Evolutionary conservation across 2,113 vertebrate species (phyloP).

Genomic region (Pseudorectes ferrugineus): DNA sequence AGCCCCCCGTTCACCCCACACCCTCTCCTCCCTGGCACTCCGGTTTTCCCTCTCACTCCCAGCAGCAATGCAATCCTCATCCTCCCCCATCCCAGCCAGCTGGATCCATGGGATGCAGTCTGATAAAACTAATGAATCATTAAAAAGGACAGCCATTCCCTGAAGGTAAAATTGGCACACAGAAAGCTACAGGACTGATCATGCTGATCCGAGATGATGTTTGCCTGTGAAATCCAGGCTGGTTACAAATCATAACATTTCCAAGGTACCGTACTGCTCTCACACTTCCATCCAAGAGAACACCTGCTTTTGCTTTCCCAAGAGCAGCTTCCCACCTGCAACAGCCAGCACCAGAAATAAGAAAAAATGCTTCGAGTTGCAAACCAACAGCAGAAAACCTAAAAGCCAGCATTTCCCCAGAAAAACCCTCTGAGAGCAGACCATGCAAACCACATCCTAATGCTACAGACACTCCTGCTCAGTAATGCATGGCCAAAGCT

Average conservation of each 20-base stretch:
- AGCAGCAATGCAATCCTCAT: neutral
- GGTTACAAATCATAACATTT: neutral
- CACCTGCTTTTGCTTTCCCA: neutral
- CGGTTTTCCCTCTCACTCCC: neutral
- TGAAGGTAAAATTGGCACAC: neutral
- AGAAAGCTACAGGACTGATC: neutral
- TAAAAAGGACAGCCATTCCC: constrained; percentile 16
- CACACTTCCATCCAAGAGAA: neutral
- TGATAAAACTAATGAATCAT: neutral
- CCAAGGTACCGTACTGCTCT: neutral
- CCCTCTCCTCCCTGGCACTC: neutral
- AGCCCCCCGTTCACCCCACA: neutral
- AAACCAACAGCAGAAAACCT: neutral
- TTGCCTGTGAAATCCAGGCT: neutral
- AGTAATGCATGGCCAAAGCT: neutral
- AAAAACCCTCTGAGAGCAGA: neutral
- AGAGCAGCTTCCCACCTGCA: neutral
- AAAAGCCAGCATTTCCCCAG: neutral
- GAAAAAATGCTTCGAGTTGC: neutral
- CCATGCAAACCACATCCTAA: neutral
- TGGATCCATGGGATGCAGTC: neutral
- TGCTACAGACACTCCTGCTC: neutral
- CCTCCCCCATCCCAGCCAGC: neutral
- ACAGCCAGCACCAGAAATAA: neutral
- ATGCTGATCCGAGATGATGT: neutral